Conservation (phyloP, 2,797 vertebrate genomes). For the Heteromormyrus szaboi region DNA sequence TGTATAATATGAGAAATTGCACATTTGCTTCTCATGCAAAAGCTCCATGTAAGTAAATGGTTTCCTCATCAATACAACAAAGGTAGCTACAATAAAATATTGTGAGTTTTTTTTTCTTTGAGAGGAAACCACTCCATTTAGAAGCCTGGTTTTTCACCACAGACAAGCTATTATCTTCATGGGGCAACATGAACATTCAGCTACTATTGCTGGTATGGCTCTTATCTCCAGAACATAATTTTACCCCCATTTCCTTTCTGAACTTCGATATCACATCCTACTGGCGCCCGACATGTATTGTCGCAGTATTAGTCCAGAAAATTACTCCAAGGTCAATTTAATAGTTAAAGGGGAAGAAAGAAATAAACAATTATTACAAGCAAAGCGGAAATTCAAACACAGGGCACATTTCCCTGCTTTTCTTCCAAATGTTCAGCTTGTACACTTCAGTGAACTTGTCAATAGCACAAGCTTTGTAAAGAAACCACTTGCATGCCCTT, state of each 20-base stretch:
- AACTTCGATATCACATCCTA: conserved; percentile 48
- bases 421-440: conserved; percentile 9
- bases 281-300: conserved; percentile 49
- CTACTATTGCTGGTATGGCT: conserved; percentile 39
- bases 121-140: conserved; percentile 15
- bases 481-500: neutral
- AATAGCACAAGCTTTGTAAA: neutral
- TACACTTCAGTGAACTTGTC: conserved; percentile 19
- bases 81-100: neutral
- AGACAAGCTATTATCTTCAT: conserved; percentile 13
- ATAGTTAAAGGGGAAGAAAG: conserved; percentile 26
- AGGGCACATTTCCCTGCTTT: conserved; percentile 1
- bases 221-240: conserved; percentile 55
- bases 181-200: conserved; percentile 13
- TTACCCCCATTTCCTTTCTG: conserved; percentile 51
- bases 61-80: neutral
- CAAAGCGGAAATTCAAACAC: conserved; percentile 26
- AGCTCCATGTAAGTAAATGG: too few species aligned
- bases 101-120: neutral
- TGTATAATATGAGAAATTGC: neutral
- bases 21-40: neutral
- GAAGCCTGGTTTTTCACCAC: conserved; percentile 3
- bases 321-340: conserved; percentile 48
- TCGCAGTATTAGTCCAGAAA: conserved; percentile 51
- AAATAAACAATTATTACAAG: conserved; percentile 21